Percentiles rank a stretch among this genome's conserved stretches.
Conservation (phyloP, 2,113 vertebrate species). For the Sinocyclocheilus anshuiensis region DNA sequence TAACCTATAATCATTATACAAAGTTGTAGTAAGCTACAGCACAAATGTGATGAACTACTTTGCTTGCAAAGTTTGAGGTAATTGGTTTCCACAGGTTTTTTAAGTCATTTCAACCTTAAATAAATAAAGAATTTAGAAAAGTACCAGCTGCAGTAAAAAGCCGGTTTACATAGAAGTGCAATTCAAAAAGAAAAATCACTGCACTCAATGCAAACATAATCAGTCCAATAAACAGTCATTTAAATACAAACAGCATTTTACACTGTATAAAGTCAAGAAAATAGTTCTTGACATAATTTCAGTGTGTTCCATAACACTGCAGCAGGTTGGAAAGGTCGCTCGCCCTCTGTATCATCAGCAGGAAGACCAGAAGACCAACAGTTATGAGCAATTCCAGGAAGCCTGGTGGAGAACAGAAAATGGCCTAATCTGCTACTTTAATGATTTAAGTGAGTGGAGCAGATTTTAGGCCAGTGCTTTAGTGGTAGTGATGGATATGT, state of each 20-base stretch:
- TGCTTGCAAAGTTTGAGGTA: neutral
- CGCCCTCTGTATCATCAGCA: neutral
- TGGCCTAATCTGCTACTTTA: slow-evolving; percentile 26
- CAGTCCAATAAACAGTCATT: neutral
- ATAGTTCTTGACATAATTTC: neutral
- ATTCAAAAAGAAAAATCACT: neutral
- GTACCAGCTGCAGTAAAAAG: neutral
- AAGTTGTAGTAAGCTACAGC: neutral
- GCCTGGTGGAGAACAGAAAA: slow-evolving; percentile 33
- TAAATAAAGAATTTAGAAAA: neutral
- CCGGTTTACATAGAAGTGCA: neutral
- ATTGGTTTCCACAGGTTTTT: neutral
- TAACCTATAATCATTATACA: too few species aligned
- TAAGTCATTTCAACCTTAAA: too few species aligned
- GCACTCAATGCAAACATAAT: neutral
- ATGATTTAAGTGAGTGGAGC: slow-evolving; percentile 31
- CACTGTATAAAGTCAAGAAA: neutral
- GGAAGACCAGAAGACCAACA: slow-evolving; percentile 7
- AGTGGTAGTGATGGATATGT: slow-evolving; percentile 32
- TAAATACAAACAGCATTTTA: neutral
- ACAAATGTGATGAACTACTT: neutral
- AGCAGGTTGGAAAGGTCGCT: neutral
- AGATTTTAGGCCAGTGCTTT: slow-evolving; percentile 31
- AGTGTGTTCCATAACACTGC: neutral
- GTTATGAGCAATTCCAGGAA: slow-evolving; percentile 34